A percentile compares a stretch with the other conserved stretches of the same genome.
phyloP scores from a whole-genome alignment of 2,888 invertebrate species.

The Pegoplata infirma region DNA sequence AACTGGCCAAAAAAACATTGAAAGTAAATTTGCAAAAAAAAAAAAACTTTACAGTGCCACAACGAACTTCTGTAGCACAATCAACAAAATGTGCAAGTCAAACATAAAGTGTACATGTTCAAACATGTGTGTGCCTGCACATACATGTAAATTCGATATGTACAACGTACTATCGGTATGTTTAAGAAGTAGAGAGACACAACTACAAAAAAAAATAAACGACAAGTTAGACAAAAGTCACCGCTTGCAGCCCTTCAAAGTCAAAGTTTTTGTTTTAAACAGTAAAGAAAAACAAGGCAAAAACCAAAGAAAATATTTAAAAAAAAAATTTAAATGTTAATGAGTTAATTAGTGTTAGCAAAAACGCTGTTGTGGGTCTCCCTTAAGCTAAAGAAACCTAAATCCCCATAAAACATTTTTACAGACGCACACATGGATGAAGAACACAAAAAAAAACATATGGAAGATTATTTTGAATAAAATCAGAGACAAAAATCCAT shows the following conservation, averaged over 20 bases:
- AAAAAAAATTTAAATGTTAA: constrained; percentile 72
- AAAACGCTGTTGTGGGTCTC: constrained; percentile 73
- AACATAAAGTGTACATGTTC: not conserved
- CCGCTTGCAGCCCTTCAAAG: constrained; percentile 45
- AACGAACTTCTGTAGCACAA: not conserved
- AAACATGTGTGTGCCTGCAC: not conserved
- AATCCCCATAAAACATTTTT: constrained; percentile 24
- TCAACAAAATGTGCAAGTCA: not conserved
- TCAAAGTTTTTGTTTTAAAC: constrained; percentile 38
- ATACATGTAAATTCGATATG: too few relatives aligned
- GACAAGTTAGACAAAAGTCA: constrained; percentile 20
- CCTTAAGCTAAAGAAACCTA: constrained; percentile 57
- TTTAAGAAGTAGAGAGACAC: constrained; percentile 11
- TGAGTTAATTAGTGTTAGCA: constrained; percentile 76
- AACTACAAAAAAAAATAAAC: not conserved
- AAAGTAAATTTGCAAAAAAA: too few relatives aligned
- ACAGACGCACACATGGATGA: constrained; percentile 28
- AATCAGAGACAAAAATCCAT: constrained; percentile 48
- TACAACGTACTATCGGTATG: constrained; percentile 22
- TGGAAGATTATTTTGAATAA: constrained; percentile 28
- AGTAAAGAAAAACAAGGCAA: constrained; percentile 2
- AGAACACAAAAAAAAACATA: not conserved
- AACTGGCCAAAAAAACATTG: too few relatives aligned
- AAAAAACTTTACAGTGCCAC: too few relatives aligned
- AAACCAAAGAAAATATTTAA: constrained; percentile 14